Evolutionary conservation across 2,888 invertebrate genomes (phyloP), one percentile per base, ranked within the genome.

Genomic region (Leptopilina drosophilae): DNA sequence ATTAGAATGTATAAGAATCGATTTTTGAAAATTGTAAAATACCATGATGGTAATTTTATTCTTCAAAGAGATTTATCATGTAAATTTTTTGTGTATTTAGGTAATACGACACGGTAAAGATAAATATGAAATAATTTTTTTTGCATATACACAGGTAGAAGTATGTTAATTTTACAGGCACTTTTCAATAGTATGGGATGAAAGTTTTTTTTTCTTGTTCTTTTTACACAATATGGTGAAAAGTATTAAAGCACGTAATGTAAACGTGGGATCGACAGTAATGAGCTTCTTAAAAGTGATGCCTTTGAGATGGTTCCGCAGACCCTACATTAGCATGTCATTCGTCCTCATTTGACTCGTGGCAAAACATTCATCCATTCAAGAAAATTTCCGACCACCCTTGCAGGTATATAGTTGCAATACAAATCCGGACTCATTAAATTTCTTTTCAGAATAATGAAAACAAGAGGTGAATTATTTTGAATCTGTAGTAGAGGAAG

Each of bases 261-360:
- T 59, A 78, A 84, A 88, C 89, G 88, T 89, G 89, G 83, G 80
- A 67, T 64, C 73, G 87, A 84, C 79, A 66, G 82, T 80, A 83
- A 87, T 86, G 84, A 86, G 85, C 85, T 86, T 86, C 85, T 89
- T 89, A 88, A 78, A 76, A 81, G 65, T 80, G 80, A 77, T 67
- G 76, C 76, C 64, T 73, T 49, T 80, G 80, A 77, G 81, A 49
- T 76, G 80, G 77, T 77, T 81, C 64, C 26, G 49, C 46, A 53
- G 81, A 49, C 67, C 80, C 65, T 14, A 62, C 15, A 87, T 88
- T 87, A 87, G 86, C 87, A 87, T 86, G 85, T 85, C 83, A 78
- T 79, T 82, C 77, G 56, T 64, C 56, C 65, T 66, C 64, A 78
- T 76, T 80, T 77, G 78, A 78, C 76, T 80, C 76, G 78, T 78